Evolutionary conservation across 1,140 invertebrate genomes (phyloP).

Genomic region (Drosophila fuyamai): DNA sequence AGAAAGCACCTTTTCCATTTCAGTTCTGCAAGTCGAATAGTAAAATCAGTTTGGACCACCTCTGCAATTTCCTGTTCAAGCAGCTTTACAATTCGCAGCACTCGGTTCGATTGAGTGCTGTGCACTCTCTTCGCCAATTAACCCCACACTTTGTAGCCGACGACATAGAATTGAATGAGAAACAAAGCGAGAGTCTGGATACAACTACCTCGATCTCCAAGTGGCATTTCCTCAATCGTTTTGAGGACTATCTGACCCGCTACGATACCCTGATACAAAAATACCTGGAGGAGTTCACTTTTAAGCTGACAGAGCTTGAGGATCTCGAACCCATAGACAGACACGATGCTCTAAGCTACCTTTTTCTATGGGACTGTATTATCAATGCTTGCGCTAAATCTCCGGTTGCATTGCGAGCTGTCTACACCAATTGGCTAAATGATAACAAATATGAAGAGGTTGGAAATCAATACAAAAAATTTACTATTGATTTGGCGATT

Average conservation of each 20-base stretch:
- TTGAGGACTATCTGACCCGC: slow-evolving; percentile 85
- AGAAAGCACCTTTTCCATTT: not conserved
- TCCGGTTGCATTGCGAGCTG: slow-evolving; percentile 88
- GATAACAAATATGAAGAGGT: slow-evolving; percentile 85
- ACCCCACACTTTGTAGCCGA: slow-evolving; percentile 68
- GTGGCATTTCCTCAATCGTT: slow-evolving; percentile 85
- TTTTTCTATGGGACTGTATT: slow-evolving; percentile 90
- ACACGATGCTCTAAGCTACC: slow-evolving; percentile 85
- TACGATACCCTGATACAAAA: slow-evolving; percentile 64
- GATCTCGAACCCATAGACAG: slow-evolving; percentile 67
- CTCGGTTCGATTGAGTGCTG: slow-evolving; percentile 55
- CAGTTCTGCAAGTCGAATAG: slow-evolving; percentile 68
- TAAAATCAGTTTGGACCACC: slow-evolving; percentile 63
- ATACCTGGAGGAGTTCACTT: slow-evolving; percentile 79
- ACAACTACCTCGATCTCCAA: slow-evolving; percentile 37
- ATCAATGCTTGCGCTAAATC: slow-evolving; percentile 89
- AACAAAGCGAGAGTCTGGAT: slow-evolving; percentile 58
- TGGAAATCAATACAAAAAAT: slow-evolving; percentile 9
- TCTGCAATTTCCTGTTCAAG: slow-evolving; percentile 75
- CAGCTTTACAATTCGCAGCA: slow-evolving; percentile 61
- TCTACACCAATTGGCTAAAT: slow-evolving; percentile 89
- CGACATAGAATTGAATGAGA: slow-evolving; percentile 70
- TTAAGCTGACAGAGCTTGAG: slow-evolving; percentile 74
- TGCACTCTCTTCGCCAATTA: slow-evolving; percentile 59
- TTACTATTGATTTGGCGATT: slow-evolving; percentile 47